Evolutionary conservation across 64 coral and sea anemone species (phyloP).

Genomic region (Montipora cactus): DNA sequence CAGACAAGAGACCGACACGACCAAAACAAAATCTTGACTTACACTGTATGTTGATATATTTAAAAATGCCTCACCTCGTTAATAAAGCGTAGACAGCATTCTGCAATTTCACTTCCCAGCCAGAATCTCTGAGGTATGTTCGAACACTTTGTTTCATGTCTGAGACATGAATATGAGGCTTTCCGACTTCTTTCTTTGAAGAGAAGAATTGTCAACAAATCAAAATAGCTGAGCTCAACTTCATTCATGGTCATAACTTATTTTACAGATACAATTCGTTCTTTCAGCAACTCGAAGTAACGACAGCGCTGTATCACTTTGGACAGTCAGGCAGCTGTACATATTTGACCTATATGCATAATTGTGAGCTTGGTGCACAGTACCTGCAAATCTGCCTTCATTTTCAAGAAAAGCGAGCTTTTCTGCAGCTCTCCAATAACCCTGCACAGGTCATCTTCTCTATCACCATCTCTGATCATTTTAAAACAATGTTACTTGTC

Average conservation of each 20-base stretch:
- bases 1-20: too few relatives aligned
- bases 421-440: constrained; percentile 42
- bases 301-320: too few relatives aligned
- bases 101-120: constrained; percentile 82
- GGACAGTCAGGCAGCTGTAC: too few relatives aligned
- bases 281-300: too few relatives aligned
- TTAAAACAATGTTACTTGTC: neutral
- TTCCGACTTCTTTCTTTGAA: constrained; percentile 78
- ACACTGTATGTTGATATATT: too few relatives aligned
- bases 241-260: too few relatives aligned
- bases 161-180: constrained; percentile 70
- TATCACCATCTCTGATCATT: constrained; percentile 13
- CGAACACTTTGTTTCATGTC: constrained; percentile 78
- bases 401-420: constrained; percentile 45
- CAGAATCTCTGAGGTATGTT: constrained; percentile 81
- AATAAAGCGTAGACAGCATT: constrained; percentile 85
- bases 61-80: constrained; percentile 44
- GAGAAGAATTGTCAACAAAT: neutral
- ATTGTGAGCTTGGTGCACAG: neutral
- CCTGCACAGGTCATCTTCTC: neutral
- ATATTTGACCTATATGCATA: too few relatives aligned
- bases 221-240: too few relatives aligned
- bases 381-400: constrained; percentile 74
- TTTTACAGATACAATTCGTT: too few relatives aligned
- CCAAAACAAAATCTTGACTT: too few relatives aligned